Percentiles rank a stretch among this genome's conserved stretches.
Evolutionary conservation across 1,140 invertebrate genomes (phyloP).

Genomic region (Tetramorium simillimum): DNA sequence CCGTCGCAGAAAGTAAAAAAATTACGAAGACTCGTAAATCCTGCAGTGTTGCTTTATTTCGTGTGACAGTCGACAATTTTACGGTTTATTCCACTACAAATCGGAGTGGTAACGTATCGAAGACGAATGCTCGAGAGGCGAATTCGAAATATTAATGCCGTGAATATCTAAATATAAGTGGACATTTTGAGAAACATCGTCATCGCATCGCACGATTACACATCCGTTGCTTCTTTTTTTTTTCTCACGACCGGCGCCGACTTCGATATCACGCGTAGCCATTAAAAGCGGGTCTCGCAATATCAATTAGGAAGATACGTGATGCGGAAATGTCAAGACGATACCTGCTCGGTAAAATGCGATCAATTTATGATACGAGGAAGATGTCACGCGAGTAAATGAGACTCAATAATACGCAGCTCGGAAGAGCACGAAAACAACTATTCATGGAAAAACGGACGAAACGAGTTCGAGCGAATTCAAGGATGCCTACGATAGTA

Average conservation of each 20-base stretch:
- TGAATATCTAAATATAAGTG: constrained; percentile 48
- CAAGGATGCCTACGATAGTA: neutral
- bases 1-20: neutral
- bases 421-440: constrained; percentile 5
- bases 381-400: constrained; percentile 2
- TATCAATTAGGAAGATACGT: constrained; percentile 19
- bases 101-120: neutral
- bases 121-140: neutral
- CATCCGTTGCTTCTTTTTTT: constrained; percentile 1
- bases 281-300: neutral
- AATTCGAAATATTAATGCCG: constrained; percentile 28
- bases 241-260: neutral
- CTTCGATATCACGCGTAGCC: neutral
- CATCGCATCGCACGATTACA: constrained; percentile 23
- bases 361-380: constrained; percentile 7
- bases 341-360: neutral
- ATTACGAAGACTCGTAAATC: neutral
- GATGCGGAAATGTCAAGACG: constrained; percentile 24
- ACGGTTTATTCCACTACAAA: neutral
- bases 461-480: neutral
- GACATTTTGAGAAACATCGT: constrained; percentile 31
- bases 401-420: neutral
- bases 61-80: neutral
- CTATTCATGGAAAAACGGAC: constrained; percentile 22
- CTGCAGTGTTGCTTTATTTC: neutral